phyloP scores from a whole-genome alignment of 1,140 invertebrate species.

The Atta colombica region DNA sequence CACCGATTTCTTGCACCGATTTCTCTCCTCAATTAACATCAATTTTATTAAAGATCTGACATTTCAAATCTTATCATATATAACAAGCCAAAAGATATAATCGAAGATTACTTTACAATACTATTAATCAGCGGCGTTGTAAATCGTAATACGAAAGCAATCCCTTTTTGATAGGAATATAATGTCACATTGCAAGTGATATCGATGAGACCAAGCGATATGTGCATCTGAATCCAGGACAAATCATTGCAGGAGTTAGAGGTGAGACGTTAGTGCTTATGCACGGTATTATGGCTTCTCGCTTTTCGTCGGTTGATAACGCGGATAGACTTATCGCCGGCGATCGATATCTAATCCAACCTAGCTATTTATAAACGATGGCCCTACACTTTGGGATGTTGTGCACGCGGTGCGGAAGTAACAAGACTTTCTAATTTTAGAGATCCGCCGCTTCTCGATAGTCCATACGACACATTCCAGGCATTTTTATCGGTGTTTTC shows the following conservation, averaged over 20 bases:
- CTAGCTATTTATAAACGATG: slow-evolving; percentile 39
- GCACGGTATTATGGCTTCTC: neutral
- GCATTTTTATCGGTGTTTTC: neutral
- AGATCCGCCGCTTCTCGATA: neutral
- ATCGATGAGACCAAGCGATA: neutral
- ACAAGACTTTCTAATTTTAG: slow-evolving; percentile 41
- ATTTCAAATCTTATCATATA: neutral
- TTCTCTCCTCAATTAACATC: neutral
- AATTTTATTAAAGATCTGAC: neutral
- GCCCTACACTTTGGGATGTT: slow-evolving; percentile 43
- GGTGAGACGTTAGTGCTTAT: slow-evolving; percentile 1
- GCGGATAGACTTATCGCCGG: slow-evolving; percentile 43
- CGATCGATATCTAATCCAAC: slow-evolving; percentile 59
- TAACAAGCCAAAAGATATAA: neutral
- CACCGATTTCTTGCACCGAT: neutral
- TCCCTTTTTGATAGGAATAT: neutral
- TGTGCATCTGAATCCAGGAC: neutral
- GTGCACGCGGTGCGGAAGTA: slow-evolving; percentile 10
- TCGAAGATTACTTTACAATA: neutral
- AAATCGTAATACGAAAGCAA: neutral
- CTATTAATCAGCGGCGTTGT: neutral
- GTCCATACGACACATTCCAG: neutral
- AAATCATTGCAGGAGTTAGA: neutral
- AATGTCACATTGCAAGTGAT: neutral
- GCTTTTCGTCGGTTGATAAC: slow-evolving; percentile 53